Conservation (phyloP, 2,113 vertebrate genomes). For the Natator depressus region DNA sequence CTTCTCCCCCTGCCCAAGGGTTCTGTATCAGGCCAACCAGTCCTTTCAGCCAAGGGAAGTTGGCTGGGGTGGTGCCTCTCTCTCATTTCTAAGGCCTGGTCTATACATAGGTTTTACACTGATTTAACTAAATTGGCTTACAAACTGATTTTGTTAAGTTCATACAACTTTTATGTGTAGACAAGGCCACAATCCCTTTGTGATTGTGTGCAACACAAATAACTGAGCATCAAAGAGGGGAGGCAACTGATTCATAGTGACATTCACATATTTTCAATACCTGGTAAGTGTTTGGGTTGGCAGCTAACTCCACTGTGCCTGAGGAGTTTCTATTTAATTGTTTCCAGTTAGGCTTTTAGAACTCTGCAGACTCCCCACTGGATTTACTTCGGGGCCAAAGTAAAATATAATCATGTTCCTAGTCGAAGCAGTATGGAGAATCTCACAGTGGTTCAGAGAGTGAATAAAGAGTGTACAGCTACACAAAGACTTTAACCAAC, state of each 20-base stretch:
- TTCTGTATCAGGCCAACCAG: background rate
- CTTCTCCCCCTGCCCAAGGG: background rate
- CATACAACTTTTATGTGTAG: background rate
- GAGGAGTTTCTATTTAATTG: background rate
- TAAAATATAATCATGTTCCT: background rate
- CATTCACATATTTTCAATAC: background rate
- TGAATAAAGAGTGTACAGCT: background rate
- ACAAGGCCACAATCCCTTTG: background rate
- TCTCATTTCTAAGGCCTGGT: background rate
- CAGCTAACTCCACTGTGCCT: background rate
- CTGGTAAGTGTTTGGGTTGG: background rate
- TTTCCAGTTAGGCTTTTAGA: background rate
- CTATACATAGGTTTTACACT: background rate
- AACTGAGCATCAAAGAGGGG: background rate
- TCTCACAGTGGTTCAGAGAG: background rate
- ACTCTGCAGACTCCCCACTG: background rate
- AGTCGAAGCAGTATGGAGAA: background rate
- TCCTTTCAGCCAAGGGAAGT: too few species aligned
- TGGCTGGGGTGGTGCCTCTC: background rate
- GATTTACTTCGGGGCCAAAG: background rate
- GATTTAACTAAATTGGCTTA: background rate
- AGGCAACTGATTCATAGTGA: background rate
- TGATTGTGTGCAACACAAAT: background rate
- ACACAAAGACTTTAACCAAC: background rate
- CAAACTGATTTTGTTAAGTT: background rate